Conservation (phyloP, 2,797 vertebrate genomes). For the Pagetopsis macropterus region DNA sequence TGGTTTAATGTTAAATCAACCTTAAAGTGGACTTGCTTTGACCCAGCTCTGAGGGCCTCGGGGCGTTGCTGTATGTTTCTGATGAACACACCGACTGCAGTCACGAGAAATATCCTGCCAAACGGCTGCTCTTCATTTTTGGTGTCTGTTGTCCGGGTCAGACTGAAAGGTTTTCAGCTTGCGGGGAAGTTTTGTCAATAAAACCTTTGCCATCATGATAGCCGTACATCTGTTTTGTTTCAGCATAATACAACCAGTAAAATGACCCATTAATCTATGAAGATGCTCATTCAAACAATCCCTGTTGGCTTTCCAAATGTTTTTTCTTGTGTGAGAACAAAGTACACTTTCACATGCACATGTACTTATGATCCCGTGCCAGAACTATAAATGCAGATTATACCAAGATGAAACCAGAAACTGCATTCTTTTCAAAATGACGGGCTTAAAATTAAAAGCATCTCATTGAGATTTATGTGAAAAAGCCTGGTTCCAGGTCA, state of each 20-base stretch:
- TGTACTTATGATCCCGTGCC: slow-evolving; percentile 12
- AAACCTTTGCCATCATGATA: slow-evolving; percentile 45
- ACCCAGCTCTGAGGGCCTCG: neutral
- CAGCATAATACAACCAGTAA: slow-evolving; percentile 52
- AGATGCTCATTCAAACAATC: slow-evolving; percentile 49
- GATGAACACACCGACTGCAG: slow-evolving; percentile 47
- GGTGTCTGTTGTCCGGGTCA: slow-evolving; percentile 56
- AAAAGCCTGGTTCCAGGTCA: slow-evolving; percentile 11
- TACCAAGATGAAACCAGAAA: slow-evolving; percentile 21
- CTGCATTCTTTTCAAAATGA: slow-evolving; percentile 33
- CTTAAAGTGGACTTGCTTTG: neutral
- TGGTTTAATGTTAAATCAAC: slow-evolving; percentile 24
- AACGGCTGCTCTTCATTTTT: slow-evolving; percentile 55
- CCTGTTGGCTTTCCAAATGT: slow-evolving; percentile 43
- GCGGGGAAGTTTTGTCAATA: slow-evolving; percentile 40
- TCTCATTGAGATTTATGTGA: slow-evolving; percentile 24
- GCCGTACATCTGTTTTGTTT: slow-evolving; percentile 71
- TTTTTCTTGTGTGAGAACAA: slow-evolving; percentile 34
- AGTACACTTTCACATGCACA: neutral
- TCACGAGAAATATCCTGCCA: slow-evolving; percentile 37
- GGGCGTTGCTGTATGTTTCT: slow-evolving; percentile 30
- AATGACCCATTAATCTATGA: slow-evolving; percentile 56
- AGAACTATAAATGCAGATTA: slow-evolving; percentile 17
- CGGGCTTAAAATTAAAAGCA: slow-evolving; percentile 23
- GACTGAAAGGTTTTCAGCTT: slow-evolving; percentile 43